phyloP scores from a whole-genome alignment of 35 echinoderm and acorn worm species.

The Nesometra sesokonis region DNA sequence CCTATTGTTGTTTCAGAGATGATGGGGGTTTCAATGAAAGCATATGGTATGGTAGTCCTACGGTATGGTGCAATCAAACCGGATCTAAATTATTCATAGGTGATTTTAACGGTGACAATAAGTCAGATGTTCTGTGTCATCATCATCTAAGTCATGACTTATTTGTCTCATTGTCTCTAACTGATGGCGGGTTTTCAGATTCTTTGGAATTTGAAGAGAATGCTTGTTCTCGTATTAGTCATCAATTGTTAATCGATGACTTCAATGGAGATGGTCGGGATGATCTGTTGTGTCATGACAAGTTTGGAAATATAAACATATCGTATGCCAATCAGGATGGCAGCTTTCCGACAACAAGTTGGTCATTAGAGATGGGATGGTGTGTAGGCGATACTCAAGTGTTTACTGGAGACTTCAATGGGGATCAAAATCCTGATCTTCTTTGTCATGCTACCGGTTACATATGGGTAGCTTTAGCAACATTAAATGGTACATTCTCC shows the following conservation, averaged over 20 bases:
- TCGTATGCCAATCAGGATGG: background rate
- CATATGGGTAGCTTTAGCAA: background rate
- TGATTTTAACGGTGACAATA: constrained; percentile 17
- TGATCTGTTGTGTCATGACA: constrained; percentile 11
- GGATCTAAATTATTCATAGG: constrained; percentile 2
- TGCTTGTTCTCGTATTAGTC: background rate
- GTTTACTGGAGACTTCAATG: constrained; percentile 14
- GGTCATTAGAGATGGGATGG: constrained; percentile 1
- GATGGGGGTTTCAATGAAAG: background rate
- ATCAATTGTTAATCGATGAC: background rate
- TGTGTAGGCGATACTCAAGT: background rate
- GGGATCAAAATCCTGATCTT: background rate
- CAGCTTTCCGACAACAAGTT: background rate
- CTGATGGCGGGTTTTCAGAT: background rate
- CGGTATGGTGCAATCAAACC: constrained; percentile 2
- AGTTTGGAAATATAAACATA: background rate
- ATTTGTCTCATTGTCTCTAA: background rate
- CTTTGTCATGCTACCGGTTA: background rate
- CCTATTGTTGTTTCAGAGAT: background rate
- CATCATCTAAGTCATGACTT: background rate
- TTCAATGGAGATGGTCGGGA: constrained; percentile 18
- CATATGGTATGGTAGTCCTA: background rate
- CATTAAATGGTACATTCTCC: background rate
- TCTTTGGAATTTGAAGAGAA: background rate
- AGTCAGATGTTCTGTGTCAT: background rate